These are phyloP conservation scores for Pomatorhinus ruficollis DNA, from an alignment of 2,113 vertebrate species.

Conservation along the genomic window DNA sequence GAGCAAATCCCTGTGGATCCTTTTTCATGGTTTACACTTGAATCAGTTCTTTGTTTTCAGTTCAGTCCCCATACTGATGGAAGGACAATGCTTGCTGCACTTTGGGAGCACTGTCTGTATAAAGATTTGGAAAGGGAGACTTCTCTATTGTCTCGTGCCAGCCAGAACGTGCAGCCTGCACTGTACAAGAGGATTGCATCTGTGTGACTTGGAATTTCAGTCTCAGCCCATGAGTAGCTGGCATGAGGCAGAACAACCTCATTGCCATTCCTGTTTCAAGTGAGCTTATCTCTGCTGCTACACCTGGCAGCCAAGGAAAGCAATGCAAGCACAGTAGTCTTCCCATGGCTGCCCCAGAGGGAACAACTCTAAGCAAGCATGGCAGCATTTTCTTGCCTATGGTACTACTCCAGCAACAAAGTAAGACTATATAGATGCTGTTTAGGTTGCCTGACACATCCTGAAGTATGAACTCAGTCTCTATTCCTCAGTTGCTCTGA, in stretches of 20 bases:
- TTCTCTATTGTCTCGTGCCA: neutral
- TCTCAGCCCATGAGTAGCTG: neutral
- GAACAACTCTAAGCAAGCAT: neutral
- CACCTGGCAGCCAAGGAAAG: slow-evolving; percentile 9
- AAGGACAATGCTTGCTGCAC: slow-evolving; percentile 1
- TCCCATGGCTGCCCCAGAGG: neutral
- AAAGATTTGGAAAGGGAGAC: slow-evolving; percentile 31
- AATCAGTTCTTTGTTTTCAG: slow-evolving; percentile 37
- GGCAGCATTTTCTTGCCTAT: neutral
- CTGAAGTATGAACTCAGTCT: neutral
- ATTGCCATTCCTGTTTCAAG: neutral
- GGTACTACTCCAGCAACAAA: neutral
- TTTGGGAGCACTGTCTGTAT: neutral
- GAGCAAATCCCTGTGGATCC: neutral
- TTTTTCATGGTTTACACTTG: slow-evolving; percentile 22
- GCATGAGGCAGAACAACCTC: neutral
- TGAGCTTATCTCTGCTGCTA: slow-evolving; percentile 48
- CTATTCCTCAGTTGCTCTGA: neutral
- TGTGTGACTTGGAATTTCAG: neutral
- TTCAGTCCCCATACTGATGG: neutral
- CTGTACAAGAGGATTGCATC: neutral
- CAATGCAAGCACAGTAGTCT: neutral
- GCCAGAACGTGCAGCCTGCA: neutral
- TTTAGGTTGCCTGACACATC: neutral
- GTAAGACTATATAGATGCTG: neutral